Base-by-base conservation (phyloP, 2,888 invertebrate species). In the Altica lythri region DNA sequence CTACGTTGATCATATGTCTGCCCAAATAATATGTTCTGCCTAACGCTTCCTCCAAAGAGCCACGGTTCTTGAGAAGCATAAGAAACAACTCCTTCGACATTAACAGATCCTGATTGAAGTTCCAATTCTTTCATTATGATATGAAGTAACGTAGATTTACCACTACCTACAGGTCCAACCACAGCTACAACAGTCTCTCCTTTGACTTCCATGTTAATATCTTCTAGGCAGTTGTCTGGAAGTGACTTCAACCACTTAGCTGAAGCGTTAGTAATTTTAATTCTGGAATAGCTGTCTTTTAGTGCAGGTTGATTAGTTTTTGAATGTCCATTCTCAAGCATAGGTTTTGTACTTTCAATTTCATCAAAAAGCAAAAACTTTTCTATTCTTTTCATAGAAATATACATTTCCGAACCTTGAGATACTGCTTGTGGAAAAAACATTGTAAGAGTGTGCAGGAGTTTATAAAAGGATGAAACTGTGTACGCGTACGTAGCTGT, bases 1-100 rank as follows among this genome's bases (percentile, higher is more conserved):
- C 83, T 80, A 19, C 82, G 80, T 17, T 81, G 78, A 63, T 86
- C 85, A 83, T 83, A 87, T 61, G 81, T 78, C 69, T 82, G 83
- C 0, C 95, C 95, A 75, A 97, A 96, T 1, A 93, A 73, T 60
- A 97, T 92, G 75, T 97, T 97, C 68, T 95, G 92, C n/a, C 90
- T 81, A 0, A 97, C 85, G 57, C 90, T 90, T 14, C 85, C 86
- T 53, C 85, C 85, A 68, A 88, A 88, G 0, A 88, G 72, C 93
- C 93, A 94, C 0, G 93, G 89, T 69, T 92, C 88, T 73, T 92
- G 92, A 45, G 90, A 85, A 1, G 89, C 88, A 70, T 92, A 94
- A 0, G 86, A 84, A 1, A 87, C 77, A 1, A 78, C 79, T 4
- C 92, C 92, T 4, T 81, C 81, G 6, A 90, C 78, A 67, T 82